Base-by-base conservation (phyloP, 2,797 vertebrate genomes). In the Atherinosoma microstoma region DNA sequence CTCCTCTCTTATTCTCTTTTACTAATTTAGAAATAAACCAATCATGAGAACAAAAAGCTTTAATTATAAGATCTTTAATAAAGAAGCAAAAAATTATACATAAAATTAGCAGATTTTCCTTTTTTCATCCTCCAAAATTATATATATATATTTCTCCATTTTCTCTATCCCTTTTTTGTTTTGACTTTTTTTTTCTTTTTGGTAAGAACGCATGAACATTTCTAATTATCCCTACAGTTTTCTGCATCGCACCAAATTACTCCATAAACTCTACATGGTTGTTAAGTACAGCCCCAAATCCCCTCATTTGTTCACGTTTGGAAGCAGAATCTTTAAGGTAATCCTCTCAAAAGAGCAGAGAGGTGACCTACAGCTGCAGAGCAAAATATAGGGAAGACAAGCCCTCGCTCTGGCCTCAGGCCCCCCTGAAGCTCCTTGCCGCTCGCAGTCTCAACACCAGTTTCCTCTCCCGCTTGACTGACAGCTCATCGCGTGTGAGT, bases 401-500 rank as follows among this genome's bases (percentile, higher is more conserved):
- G 29, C 76, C 73, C 54, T 29, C 67, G 70, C 45, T 32, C 62
- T 5, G 68, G 76, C 75, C 73, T 59, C 61, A 16, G 72, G 58
- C 53, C 64, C 78, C 30, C 73, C 49, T 0, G 1, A 6, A 72
- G 67, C 68, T 65, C 62, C 59, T 59, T 18, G 4, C 51, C 59
- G 40, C 24, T 1, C 1, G 38, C 60, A 63, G 30, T 79, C 77
- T 69, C 53, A 77, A 42, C 70, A 65, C 27, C n/a, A 27, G 56
- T 73, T 86, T 83, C 53, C 65, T 32, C 67, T 79, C 59, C 67
- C 8, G n/a, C 60, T n/a, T 89, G 83, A 90, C 58, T 89, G 89
- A 87, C 89, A 91, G 77, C 85, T 87, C 49, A 85, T 92, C 60
- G 91, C 91, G 88, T 93, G 90, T 89, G 91, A 94, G 83, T 56